These are phyloP conservation scores for Drosophila lutescens DNA, from an alignment of 2,888 invertebrate genomes.

Conservation along the genomic window DNA sequence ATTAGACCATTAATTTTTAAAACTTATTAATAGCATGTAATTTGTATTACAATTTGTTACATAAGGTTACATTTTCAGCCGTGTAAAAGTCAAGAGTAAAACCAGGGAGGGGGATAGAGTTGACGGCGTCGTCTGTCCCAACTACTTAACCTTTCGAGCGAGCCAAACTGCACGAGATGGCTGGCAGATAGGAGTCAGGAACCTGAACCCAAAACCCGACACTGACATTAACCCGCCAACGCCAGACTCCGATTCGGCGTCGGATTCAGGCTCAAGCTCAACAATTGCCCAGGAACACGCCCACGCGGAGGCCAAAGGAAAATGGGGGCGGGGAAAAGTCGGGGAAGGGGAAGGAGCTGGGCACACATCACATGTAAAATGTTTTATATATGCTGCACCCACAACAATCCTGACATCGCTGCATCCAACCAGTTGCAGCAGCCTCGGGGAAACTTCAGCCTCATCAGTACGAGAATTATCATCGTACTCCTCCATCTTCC, in stretches of 20 bases:
- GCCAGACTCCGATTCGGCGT: constrained; percentile 27
- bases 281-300: constrained; percentile 46
- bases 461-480: constrained; percentile 61
- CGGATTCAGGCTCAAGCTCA: constrained; percentile 30
- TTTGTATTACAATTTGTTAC: no score
- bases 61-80: neutral
- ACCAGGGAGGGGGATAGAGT: constrained; percentile 9
- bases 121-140: constrained; percentile 38
- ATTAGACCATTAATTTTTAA: no score
- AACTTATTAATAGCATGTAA: no score
- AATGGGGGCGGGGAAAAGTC: constrained; percentile 10
- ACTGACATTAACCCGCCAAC: constrained; percentile 65
- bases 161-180: constrained; percentile 33
- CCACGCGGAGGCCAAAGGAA: constrained; percentile 15
- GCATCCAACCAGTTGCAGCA: constrained; percentile 41
- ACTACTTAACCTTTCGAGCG: constrained; percentile 72
- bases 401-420: constrained; percentile 40
- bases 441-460: constrained; percentile 33
- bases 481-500: constrained; percentile 49
- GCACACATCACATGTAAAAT: constrained; percentile 52
- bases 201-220: constrained; percentile 36
- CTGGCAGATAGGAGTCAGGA: constrained; percentile 31
- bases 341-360: constrained; percentile 7
- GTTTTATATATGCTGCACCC: constrained; percentile 47
- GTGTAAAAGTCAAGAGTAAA: constrained; percentile 8